These are phyloP conservation scores for Idaea straminata DNA, from an alignment of 2,888 invertebrate species.

Conservation along the genomic window DNA sequence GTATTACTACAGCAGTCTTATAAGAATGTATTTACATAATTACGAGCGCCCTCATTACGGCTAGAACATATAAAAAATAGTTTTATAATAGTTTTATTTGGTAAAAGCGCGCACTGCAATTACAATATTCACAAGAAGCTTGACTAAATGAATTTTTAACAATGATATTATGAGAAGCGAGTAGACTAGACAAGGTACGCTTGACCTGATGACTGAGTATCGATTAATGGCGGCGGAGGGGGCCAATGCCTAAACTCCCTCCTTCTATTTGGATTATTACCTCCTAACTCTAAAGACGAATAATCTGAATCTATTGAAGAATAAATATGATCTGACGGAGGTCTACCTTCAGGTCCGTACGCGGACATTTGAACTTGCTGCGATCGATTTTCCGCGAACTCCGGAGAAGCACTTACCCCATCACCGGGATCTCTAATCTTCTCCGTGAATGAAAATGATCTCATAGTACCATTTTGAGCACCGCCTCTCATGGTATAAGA, in stretches of 20 bases:
- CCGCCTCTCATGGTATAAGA: conserved; percentile 88
- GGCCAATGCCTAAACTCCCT: conserved; percentile 70
- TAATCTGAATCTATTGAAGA: conserved; percentile 95
- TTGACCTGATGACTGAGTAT: conserved; percentile 71
- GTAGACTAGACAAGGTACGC: conserved; percentile 76
- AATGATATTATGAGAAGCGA: conserved; percentile 50
- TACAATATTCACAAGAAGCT: conserved; percentile 74
- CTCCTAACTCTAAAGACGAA: conserved; percentile 87
- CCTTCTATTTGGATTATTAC: conserved; percentile 65
- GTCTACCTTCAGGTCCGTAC: conserved; percentile 82
- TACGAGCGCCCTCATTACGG: conserved; percentile 69
- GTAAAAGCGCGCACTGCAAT: conserved; percentile 72
- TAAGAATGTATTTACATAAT: conserved; percentile 76
- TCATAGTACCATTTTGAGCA: conserved; percentile 80
- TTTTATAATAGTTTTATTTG: conserved; percentile 72
- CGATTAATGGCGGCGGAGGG: conserved; percentile 68
- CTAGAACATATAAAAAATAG: conserved; percentile 77
- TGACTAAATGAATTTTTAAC: conserved; percentile 59
- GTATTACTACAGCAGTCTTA: conserved; percentile 79
- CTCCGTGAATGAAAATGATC: conserved; percentile 81
- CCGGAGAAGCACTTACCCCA: conserved; percentile 83
- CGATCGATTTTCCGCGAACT: conserved; percentile 58
- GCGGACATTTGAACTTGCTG: conserved; percentile 64
- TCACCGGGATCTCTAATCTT: conserved; percentile 65
- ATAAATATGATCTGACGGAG: conserved; percentile 93